Conservation (phyloP, 1,140 invertebrate genomes). For the Aphis craccivora region DNA sequence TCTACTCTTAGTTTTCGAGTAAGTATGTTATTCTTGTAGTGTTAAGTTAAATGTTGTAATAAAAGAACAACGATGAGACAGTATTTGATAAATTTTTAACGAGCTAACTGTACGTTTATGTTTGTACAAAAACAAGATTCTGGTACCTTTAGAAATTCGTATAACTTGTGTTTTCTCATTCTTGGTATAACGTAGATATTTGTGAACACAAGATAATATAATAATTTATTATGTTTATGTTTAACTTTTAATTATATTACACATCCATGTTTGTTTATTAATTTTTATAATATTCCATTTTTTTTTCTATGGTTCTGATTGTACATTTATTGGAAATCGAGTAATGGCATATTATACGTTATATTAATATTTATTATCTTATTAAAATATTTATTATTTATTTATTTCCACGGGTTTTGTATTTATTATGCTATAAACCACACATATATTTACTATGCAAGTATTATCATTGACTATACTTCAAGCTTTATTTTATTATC, state of each 20-base stretch:
- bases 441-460: neutral
- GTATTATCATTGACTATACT: neutral
- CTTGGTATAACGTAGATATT: neutral
- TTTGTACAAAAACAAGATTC: neutral
- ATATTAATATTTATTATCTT: neutral
- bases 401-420: neutral
- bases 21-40: neutral
- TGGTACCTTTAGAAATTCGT: neutral
- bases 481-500: neutral
- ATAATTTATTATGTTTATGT: neutral
- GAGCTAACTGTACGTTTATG: neutral
- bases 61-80: neutral
- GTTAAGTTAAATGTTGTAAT: neutral
- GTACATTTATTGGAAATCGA: neutral
- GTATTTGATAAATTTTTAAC: neutral
- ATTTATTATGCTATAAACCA: neutral
- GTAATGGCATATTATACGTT: neutral
- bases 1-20: neutral
- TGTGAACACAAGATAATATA: neutral
- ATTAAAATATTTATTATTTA: neutral
- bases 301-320: neutral
- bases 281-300: neutral
- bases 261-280: neutral
- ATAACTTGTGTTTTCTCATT: neutral
- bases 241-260: neutral